Conservation (phyloP, 2,888 invertebrate species). For the Ametastegia equiseti region DNA sequence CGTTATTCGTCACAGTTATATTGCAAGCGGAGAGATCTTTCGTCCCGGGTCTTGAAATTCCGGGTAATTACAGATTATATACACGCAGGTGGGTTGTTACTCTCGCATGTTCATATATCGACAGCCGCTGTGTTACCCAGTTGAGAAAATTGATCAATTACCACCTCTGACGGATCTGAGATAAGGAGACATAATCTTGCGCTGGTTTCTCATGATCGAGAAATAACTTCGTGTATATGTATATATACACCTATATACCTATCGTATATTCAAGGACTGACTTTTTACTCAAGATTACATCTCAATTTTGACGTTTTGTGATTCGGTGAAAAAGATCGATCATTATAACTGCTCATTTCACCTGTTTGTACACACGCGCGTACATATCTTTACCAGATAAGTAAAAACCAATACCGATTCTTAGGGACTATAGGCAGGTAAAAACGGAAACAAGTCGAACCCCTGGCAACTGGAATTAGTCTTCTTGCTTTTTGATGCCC, state of each 20-base stretch:
- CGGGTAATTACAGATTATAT: constrained; percentile 16
- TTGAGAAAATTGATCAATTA: constrained; percentile 30
- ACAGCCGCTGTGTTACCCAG: background rate
- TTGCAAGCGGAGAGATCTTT: background rate
- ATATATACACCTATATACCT: too few species aligned
- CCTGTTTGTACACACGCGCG: background rate
- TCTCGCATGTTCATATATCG: background rate
- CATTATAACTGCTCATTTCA: background rate
- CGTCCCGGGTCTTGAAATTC: background rate
- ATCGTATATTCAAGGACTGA: constrained; percentile 2
- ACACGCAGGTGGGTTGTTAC: background rate
- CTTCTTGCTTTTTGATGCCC: background rate
- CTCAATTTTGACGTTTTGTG: background rate
- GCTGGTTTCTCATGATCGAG: background rate
- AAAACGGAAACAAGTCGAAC: background rate
- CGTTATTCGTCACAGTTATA: background rate
- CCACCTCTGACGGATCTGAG: background rate
- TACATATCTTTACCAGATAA: background rate
- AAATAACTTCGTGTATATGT: background rate
- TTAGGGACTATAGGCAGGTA: background rate
- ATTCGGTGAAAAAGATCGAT: constrained; percentile 12
- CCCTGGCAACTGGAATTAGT: background rate
- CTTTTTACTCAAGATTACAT: background rate
- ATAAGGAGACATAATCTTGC: background rate
- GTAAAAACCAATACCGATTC: background rate